These are phyloP conservation scores for Probosciger aterrimus DNA, from an alignment of 2,113 vertebrate genomes.

Conservation along the genomic window DNA sequence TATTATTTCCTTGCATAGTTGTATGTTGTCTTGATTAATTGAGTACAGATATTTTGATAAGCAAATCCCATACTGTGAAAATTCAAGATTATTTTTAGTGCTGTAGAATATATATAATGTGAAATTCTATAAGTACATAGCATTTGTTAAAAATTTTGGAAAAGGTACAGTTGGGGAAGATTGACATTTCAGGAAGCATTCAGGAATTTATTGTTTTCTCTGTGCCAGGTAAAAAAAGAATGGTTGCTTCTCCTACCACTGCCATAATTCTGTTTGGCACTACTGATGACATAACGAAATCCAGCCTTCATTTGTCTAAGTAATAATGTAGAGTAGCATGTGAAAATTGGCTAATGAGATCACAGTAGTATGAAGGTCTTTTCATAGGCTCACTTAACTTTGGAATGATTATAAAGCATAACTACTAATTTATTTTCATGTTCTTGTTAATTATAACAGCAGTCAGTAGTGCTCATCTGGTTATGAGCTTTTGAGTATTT, in stretches of 20 bases:
- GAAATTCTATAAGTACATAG: background rate
- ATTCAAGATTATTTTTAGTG: background rate
- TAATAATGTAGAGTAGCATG: background rate
- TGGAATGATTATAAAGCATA: conserved; percentile 25
- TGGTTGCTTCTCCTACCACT: background rate
- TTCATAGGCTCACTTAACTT: conserved; percentile 35
- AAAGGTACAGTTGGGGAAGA: background rate
- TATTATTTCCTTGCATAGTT: background rate
- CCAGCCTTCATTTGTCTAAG: background rate
- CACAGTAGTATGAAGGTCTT: background rate
- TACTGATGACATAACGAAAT: background rate
- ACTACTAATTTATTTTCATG: conserved; percentile 38
- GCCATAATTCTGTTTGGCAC: background rate
- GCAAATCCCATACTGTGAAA: background rate
- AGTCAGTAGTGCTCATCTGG: background rate
- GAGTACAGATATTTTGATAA: background rate
- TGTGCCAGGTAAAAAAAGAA: background rate
- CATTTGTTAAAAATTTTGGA: background rate
- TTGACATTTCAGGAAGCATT: background rate
- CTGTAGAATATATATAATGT: background rate
- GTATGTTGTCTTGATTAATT: background rate
- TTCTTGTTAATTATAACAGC: conserved; percentile 47
- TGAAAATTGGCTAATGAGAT: conserved; percentile 15
- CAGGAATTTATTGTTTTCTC: background rate
- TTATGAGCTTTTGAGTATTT: background rate